Base-by-base conservation (phyloP, 2,113 vertebrate genomes). In the Brachypodius melanocephalos region DNA sequence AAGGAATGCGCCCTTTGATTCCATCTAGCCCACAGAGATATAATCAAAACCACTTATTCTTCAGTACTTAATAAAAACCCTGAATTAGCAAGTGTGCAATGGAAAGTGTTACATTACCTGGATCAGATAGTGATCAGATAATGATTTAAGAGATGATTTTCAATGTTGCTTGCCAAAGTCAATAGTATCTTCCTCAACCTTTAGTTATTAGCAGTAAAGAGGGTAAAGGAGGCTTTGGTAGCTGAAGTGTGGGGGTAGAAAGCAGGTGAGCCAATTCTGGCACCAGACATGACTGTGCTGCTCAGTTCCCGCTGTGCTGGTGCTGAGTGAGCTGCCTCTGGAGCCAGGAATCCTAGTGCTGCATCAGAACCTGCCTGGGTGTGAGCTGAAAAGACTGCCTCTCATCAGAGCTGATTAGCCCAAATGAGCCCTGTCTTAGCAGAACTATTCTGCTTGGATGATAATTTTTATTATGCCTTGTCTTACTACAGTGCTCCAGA, bases 351-450 rank as follows among this genome's bases (percentile, higher is more conserved):
- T 55, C 0, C 0, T 12, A 8, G 67, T 77, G 59, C 88, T 92
- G 42, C 90, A 68, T 85, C 94, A 95, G 85, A 88, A 77, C 29
- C 74, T 94, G 49, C 62, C 31, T 90, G 79, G 79, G 92, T n/a
- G 92, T 95, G 75, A 77, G 59, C 65, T 73, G 90, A 66, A 85
- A 66, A 58, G 51, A n/a, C 46, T 86, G 72, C 55, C 59, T 95
- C 90, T 77, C 2, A 0, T 90, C 95, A 92, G 75, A 86, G 83
- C 72, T 86, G 82, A 86, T 94, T 93, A 96, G 67, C 26, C 26
- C 80, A 81, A 91, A 83, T 2, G 1, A 88, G 71, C 34, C 38
- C 72, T 88, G 6, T 62, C 24, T 82, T 80, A 66, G 52, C 43
- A 31, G 34, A 80, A 62, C 43, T 77, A 8, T 62, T 80, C 82